Conservation (phyloP, 2,888 invertebrate genomes). For the Tipula helvola region DNA sequence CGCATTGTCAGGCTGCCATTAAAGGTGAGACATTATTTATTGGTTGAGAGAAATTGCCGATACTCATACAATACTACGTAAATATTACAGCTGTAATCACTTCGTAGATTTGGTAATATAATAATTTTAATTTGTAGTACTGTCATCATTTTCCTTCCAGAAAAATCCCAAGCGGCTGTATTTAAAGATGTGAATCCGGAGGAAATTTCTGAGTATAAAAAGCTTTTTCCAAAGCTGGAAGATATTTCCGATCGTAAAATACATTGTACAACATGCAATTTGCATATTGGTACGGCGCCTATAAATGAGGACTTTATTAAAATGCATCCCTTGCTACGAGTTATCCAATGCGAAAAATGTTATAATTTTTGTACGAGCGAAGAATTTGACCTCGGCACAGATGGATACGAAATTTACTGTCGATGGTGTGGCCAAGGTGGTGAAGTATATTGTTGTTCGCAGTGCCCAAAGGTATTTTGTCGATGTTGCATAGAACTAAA, state of each 20-base stretch:
- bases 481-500: conserved; percentile 67
- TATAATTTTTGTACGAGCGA: conserved; percentile 69
- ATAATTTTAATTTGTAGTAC: too few relatives aligned
- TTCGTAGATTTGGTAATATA: too few relatives aligned
- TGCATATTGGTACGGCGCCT: conserved; percentile 60
- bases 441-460: conserved; percentile 65
- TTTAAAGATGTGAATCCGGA: conserved; percentile 41
- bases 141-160: conserved; percentile 18
- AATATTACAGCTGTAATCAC: too few relatives aligned
- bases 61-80: too few relatives aligned
- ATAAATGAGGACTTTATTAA: conserved; percentile 49
- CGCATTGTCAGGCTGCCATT: too few relatives aligned
- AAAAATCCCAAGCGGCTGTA: conserved; percentile 20
- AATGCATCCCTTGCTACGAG: conserved; percentile 59
- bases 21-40: too few relatives aligned
- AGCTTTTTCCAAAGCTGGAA: conserved; percentile 45
- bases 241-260: conserved; percentile 43
- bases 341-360: conserved; percentile 58
- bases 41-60: too few relatives aligned
- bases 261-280: conserved; percentile 64
- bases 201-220: conserved; percentile 40
- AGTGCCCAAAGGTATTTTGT: conserved; percentile 61
- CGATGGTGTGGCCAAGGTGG: conserved; percentile 75
- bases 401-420: conserved; percentile 70
- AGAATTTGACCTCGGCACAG: conserved; percentile 70